Evolutionary conservation across 2,797 vertebrate species (phyloP).

Genomic region (Cyclura pinguis): DNA sequence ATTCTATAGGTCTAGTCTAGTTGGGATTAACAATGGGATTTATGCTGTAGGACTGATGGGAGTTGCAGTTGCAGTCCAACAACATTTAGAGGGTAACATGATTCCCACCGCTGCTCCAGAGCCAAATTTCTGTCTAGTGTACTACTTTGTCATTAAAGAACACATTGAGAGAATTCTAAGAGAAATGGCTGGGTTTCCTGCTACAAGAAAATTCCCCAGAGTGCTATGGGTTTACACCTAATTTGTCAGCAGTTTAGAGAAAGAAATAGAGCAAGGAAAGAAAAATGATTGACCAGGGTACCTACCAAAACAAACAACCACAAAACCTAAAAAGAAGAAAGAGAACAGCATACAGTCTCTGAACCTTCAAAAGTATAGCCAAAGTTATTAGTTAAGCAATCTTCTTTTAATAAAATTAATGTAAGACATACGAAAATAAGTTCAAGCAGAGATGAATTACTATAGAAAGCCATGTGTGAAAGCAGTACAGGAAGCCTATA

Average conservation of each 20-base stretch:
- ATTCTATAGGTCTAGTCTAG: no score
- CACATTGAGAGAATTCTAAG: neutral
- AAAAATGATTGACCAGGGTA: fast-evolving
- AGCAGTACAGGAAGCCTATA: slow-evolving; percentile 47
- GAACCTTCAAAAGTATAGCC: slow-evolving; percentile 11
- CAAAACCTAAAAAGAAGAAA: slow-evolving; percentile 5
- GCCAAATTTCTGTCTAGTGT: neutral
- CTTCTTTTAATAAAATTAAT: slow-evolving; percentile 60
- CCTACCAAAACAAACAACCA: neutral
- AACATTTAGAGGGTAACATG: no score
- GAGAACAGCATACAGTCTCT: neutral
- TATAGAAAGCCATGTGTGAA: slow-evolving; percentile 54
- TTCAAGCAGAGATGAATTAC: slow-evolving; percentile 51
- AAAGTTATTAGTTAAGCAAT: slow-evolving; percentile 38
- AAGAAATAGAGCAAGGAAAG: neutral
- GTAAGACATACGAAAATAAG: slow-evolving; percentile 60
- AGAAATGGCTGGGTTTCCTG: neutral
- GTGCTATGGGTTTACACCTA: neutral
- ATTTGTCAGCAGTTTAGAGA: neutral
- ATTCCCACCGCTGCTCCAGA: neutral
- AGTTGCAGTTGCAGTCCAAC: no score
- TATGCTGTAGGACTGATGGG: no score
- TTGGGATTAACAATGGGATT: no score
- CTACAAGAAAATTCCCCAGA: neutral
- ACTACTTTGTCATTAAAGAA: neutral